Evolutionary conservation across 2,797 vertebrate genomes (phyloP), one percentile per base, ranked within the genome.

Genomic region (Sitta carolinensis): DNA sequence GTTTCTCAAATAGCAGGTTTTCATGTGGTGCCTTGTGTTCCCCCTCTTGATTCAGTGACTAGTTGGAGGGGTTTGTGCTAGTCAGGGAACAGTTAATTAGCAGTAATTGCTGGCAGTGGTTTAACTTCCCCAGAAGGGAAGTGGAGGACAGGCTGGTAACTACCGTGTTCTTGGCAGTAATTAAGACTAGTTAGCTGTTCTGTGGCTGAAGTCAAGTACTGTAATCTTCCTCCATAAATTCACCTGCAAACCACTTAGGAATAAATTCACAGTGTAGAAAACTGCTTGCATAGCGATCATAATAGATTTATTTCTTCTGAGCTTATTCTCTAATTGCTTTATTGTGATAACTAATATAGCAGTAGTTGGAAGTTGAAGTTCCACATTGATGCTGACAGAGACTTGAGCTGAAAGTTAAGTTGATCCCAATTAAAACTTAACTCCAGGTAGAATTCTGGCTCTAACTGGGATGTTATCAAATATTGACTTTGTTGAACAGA

Each of bases 11-110:
- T 17, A 63, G 36, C 25, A 62, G 27, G 32, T 59, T 85, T 87
- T 90, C 12, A 0, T 19, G 29, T 19, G 32, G 18, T 68, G 62
- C 23, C 34, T 68, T 9, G 2, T 47, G 23, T 38, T 93, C 10
- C 61, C 34, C 43, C 27, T 62, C 19, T 67, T 19, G 0, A 42
- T 74, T 67, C 54, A 36, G 38, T 81, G 83, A n/a, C 45, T 72
- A 26, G 76, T 77, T 54, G 29, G 55, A 47, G 73, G 79, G 57
- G 51, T 47, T 87, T 76, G 40, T 85, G 64, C 47, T 73, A 83
- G 78, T 76, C 57, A 42, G 59, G 85, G 47, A 91, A 77, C 67
- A 36, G 66, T 75, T 93, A 90, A 91, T 95, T 81, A 85, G 43
- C 66, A 66, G 34, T 84, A 84, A 91, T 88, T 94, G 30, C 77